A percentile compares a stretch with the other conserved stretches of the same genome.
phyloP scores from a whole-genome alignment of 2,888 invertebrate species.

The Habrosyne pyritoides region DNA sequence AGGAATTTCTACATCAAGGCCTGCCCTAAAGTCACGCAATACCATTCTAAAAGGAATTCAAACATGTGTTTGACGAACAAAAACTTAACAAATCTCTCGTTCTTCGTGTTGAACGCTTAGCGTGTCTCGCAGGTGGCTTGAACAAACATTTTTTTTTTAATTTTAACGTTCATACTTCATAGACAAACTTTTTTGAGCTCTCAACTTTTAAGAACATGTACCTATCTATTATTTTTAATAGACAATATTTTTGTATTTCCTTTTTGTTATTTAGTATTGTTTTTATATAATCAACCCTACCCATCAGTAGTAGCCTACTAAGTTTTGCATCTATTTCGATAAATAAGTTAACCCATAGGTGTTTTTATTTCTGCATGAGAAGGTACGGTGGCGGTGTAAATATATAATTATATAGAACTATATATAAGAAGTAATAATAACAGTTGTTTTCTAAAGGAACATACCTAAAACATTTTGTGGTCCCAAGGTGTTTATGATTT shows the following conservation, averaged over 20 bases:
- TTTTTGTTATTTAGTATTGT: background rate
- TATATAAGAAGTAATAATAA: too few species aligned
- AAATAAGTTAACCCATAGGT: too few species aligned
- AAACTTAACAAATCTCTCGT: constrained; percentile 12
- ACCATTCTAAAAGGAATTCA: background rate
- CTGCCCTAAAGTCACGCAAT: background rate
- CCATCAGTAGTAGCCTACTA: too few species aligned
- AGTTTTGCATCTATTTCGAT: too few species aligned
- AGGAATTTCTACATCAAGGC: background rate
- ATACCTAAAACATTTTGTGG: too few species aligned
- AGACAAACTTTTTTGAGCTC: constrained; percentile 17
- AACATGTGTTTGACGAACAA: constrained; percentile 26
- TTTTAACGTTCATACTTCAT: constrained; percentile 30
- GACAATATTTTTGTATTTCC: background rate
- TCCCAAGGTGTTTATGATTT: too few species aligned
- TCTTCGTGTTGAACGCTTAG: constrained; percentile 23
- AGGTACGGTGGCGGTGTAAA: too few species aligned
- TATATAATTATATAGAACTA: too few species aligned
- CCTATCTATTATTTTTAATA: background rate
- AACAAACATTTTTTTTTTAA: constrained; percentile 41
- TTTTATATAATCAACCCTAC: too few species aligned
- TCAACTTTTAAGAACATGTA: background rate
- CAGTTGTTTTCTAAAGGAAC: too few species aligned
- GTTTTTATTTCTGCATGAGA: too few species aligned
- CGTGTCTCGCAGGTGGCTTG: constrained; percentile 44